Evolutionary conservation across 2,797 vertebrate genomes (phyloP), one percentile per base, ranked within the genome.

Genomic region (Acanthopagrus latus): DNA sequence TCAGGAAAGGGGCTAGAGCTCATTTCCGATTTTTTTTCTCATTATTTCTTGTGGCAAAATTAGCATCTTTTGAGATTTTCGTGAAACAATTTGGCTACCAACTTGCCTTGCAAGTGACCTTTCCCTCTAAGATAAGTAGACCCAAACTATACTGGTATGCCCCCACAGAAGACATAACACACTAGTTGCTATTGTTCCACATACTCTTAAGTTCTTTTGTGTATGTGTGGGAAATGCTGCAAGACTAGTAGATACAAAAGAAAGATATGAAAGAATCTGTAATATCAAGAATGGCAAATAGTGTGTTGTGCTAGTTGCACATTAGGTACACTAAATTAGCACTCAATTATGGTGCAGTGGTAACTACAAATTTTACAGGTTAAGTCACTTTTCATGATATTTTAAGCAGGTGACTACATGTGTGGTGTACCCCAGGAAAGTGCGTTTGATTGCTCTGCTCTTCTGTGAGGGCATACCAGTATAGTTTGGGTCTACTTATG

Each of bases 71-170:
- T 25, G 25, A 2, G 25, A 25, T 25, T 25, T 25, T 25, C 25
- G 25, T 25, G 25, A 25, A 29, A 29, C 29, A 4, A 5, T 29
- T 4, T 29, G 29, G 29, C n/a, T n/a, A n/a, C n/a, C n/a, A n/a
- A 52, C 59, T 56, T 29, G 55, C 23, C n/a, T n/a, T n/a, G n/a
- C n/a, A n/a, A 54, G 25, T 57, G 62, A 70, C 70, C 50, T 44
- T 59, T 68, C 65, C 48, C 29, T 80, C 52, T 64, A 7, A 57
- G 23, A 71, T 25, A 46, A 33, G 56, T 21, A 5, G 57, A 55
- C 27, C 51, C 33, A 71, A 25, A 16, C 33, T 4, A 33, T 62
- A 18, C 38, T 23, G 46, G 50, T 55, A 29, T 12, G n/a, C 27
- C 38, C 68, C 18, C 25, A 58, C 44, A 48, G 47, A 33, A 47